Percentiles rank a stretch among this genome's conserved stretches.
Conservation (phyloP, 2,888 invertebrate species). For the Cephus nigrinus region DNA sequence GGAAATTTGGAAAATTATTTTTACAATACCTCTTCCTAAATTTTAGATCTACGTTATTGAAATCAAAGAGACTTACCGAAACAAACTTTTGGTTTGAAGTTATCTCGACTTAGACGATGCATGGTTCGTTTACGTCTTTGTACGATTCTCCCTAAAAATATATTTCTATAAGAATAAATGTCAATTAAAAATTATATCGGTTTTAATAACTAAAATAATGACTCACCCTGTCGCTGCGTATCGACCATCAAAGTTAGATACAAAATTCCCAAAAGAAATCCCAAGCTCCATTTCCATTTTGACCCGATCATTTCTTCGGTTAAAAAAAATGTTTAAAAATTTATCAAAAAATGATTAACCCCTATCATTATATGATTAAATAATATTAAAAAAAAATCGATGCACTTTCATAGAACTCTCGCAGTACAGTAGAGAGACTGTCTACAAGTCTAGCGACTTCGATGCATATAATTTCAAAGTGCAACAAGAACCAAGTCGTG, state of each 20-base stretch:
- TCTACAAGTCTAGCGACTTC: not conserved
- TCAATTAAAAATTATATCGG: not conserved
- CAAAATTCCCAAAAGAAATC: not conserved
- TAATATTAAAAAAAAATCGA: not conserved
- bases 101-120: slow-evolving; percentile 45
- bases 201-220: not conserved
- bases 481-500: not conserved
- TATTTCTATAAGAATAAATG: not conserved
- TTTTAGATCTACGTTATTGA: not conserved
- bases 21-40: slow-evolving; percentile 69
- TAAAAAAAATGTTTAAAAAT: not conserved
- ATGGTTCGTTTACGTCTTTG: slow-evolving; percentile 45
- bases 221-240: not conserved
- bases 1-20: slow-evolving; percentile 64
- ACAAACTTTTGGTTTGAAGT: slow-evolving; percentile 52
- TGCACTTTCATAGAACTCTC: not conserved
- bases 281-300: not conserved
- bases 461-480: not conserved
- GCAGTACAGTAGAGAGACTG: not conserved
- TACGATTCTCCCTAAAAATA: slow-evolving; percentile 37
- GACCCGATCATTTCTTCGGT: not conserved
- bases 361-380: not conserved
- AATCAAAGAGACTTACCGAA: slow-evolving; percentile 46
- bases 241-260: not conserved
- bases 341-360: not conserved